Percentiles rank a stretch among this genome's conserved stretches.
Conservation (phyloP, 2,113 vertebrate species). For the Vulpes ferrilata region DNA sequence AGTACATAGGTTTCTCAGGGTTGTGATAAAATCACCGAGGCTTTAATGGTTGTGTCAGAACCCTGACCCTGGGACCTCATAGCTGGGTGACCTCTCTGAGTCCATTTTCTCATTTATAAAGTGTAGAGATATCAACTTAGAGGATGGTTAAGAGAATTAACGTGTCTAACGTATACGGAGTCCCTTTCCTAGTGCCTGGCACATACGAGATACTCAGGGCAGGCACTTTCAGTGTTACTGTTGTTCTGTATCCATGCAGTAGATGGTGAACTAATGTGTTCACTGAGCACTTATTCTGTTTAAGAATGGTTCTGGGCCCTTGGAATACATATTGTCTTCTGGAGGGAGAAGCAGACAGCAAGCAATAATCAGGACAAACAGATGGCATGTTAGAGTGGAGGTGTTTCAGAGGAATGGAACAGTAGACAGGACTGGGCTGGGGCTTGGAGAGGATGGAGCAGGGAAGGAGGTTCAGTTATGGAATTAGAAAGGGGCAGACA, state of each 20-base stretch:
- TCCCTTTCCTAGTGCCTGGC: not conserved
- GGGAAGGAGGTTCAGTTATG: not conserved
- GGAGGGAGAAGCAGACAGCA: not conserved
- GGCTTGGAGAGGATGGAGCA: not conserved
- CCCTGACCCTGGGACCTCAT: not conserved
- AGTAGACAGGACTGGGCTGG: not conserved
- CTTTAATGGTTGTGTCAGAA: not conserved
- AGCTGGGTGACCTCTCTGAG: not conserved
- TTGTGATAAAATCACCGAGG: not conserved
- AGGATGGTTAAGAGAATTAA: not conserved
- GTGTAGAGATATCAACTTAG: not conserved
- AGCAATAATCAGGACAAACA: too few species aligned
- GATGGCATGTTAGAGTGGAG: not conserved
- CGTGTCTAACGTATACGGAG: not conserved
- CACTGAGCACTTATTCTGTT: not conserved
- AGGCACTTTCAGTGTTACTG: not conserved
- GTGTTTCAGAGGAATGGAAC: not conserved
- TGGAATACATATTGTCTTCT: not conserved
- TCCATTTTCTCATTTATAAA: not conserved
- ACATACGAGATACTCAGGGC: fast-evolving
- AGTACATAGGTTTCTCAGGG: not conserved
- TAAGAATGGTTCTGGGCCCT: not conserved
- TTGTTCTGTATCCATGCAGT: not conserved
- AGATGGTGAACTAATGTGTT: fast-evolving
- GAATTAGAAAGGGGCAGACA: not conserved